Percentiles rank a stretch among this genome's conserved stretches.
These are phyloP conservation scores for Martes martes DNA, from an alignment of 2,113 vertebrate genomes.

Conservation along the genomic window DNA sequence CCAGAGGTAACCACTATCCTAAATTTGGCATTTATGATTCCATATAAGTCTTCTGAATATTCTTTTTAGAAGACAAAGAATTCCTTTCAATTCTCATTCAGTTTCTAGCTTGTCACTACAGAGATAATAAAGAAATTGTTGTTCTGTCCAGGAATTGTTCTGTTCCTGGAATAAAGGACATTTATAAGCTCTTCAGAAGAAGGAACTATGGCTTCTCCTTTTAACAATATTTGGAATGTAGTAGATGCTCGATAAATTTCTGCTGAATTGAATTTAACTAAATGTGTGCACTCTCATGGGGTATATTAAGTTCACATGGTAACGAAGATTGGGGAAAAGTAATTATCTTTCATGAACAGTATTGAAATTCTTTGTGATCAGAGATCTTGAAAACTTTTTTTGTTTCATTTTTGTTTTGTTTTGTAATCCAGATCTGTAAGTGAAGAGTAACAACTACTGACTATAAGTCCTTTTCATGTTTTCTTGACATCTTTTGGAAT, in stretches of 20 bases:
- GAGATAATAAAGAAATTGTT: background rate
- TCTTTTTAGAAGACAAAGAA: background rate
- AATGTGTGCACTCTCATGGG: background rate
- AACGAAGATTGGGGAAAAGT: background rate
- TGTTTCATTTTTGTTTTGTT: background rate
- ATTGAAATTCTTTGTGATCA: conserved; percentile 38
- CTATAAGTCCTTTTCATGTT: background rate
- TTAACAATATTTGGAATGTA: background rate
- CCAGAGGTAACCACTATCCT: background rate
- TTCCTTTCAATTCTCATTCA: background rate
- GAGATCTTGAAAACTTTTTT: background rate
- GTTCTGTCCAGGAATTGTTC: background rate
- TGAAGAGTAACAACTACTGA: background rate
- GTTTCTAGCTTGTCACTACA: background rate
- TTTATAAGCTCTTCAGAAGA: background rate
- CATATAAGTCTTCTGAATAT: background rate
- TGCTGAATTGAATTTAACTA: conserved; percentile 8
- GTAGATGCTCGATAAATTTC: conserved; percentile 28
- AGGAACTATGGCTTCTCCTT: background rate
- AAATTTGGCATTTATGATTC: background rate
- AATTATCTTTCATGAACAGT: background rate
- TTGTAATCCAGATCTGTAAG: background rate
- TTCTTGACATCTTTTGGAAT: conserved; percentile 3
- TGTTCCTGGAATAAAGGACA: background rate
- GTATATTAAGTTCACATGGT: conserved; percentile 8